phyloP scores from a whole-genome alignment of 2,797 vertebrate species.

The Enteromius afrohamiltoni region DNA sequence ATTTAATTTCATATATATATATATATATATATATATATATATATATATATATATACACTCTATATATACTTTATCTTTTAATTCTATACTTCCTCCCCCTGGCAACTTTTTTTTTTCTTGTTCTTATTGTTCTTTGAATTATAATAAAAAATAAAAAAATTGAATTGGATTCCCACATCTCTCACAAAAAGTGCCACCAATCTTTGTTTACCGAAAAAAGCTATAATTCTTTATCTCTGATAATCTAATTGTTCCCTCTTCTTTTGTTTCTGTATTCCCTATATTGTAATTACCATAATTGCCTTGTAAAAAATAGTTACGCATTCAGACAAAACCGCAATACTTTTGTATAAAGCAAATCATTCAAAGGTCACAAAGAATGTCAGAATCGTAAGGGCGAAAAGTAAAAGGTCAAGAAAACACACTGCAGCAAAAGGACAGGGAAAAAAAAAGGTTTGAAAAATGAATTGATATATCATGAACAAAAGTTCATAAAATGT shows the following conservation, averaged over 20 bases:
- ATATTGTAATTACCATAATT: background rate
- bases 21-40: too few relatives aligned
- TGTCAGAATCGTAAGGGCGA: background rate
- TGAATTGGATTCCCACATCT: background rate
- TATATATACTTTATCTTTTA: too few relatives aligned
- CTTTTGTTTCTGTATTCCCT: background rate
- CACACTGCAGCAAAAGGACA: background rate
- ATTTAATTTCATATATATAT: too few relatives aligned
- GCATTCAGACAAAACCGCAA: background rate
- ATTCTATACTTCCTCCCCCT: too few relatives aligned
- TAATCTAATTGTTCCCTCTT: background rate
- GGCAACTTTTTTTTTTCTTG: too few relatives aligned
- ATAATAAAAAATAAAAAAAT: too few relatives aligned
- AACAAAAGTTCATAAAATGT: background rate
- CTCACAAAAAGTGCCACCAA: background rate
- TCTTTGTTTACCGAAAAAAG: background rate
- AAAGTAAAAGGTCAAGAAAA: slow-evolving; percentile 19
- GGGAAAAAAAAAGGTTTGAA: background rate
- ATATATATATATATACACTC: too few relatives aligned
- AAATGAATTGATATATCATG: background rate
- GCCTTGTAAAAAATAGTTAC: slow-evolving; percentile 11
- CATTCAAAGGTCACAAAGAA: slow-evolving; percentile 28
- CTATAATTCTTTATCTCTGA: background rate
- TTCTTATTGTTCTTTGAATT: too few relatives aligned
- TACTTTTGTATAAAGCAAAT: background rate